Conservation (phyloP, 2,888 invertebrate species). For the Heliconius hortense region DNA sequence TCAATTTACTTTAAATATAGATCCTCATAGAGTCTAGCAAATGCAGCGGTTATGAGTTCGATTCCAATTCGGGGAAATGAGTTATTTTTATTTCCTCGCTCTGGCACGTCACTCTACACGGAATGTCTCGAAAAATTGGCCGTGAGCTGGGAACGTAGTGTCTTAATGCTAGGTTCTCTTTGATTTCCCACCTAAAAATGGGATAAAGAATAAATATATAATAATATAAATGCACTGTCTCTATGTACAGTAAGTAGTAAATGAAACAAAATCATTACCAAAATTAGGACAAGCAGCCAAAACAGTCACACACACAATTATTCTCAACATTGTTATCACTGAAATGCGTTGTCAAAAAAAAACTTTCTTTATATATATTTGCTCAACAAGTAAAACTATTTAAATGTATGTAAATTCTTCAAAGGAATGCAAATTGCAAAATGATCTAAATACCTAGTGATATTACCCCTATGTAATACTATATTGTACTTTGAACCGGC, state of each 20-base stretch:
- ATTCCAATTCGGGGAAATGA: too few relatives aligned
- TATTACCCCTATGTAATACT: slow-evolving; percentile 43
- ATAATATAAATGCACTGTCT: not conserved
- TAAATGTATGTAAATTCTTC: slow-evolving; percentile 33
- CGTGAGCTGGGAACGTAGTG: too few relatives aligned
- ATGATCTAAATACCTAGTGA: slow-evolving; percentile 46
- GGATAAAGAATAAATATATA: too few relatives aligned
- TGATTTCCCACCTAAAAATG: not conserved
- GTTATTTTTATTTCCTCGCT: too few relatives aligned
- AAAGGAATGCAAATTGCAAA: slow-evolving; percentile 21
- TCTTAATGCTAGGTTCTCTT: not conserved
- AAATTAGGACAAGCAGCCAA: slow-evolving; percentile 36
- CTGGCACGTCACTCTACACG: too few relatives aligned
- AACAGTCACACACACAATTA: slow-evolving; percentile 31
- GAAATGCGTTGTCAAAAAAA: slow-evolving; percentile 22
- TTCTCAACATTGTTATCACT: slow-evolving; percentile 35
- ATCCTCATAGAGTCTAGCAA: too few relatives aligned
- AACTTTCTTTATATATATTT: slow-evolving; percentile 39
- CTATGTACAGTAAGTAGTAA: too few relatives aligned
- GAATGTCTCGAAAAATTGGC: too few relatives aligned
- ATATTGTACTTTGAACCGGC: slow-evolving; percentile 19
- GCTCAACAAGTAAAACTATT: slow-evolving; percentile 20
- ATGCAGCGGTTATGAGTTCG: too few relatives aligned
- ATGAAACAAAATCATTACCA: slow-evolving; percentile 42
- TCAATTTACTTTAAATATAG: too few relatives aligned